phyloP scores from a whole-genome alignment of 2,113 vertebrate genomes.

The Leptobrachium ailaonicum region DNA sequence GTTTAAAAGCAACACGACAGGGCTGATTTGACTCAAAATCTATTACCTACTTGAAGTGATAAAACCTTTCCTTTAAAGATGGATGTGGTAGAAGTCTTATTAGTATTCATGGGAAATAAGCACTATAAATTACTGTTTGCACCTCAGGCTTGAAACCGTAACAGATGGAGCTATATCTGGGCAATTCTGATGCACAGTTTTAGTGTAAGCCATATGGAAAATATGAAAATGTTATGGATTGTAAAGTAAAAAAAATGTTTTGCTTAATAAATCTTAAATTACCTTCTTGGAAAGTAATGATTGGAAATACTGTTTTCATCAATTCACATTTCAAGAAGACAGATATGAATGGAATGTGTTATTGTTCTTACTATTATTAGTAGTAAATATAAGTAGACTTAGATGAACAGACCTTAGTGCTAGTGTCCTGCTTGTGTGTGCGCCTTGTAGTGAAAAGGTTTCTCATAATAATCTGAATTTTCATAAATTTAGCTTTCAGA shows the following conservation, averaged over 20 bases:
- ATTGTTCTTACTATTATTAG: too few species aligned
- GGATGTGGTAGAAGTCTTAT: conserved; percentile 32
- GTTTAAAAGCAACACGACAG: conserved; percentile 25
- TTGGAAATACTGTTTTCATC: conserved; percentile 14
- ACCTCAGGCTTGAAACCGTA: conserved; percentile 36
- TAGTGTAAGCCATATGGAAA: conserved; percentile 43
- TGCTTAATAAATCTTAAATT: conserved; percentile 48
- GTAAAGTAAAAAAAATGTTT: conserved; percentile 36
- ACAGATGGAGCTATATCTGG: conserved; percentile 40
- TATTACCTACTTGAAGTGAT: conserved; percentile 33
- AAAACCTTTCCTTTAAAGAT: conserved; percentile 27
- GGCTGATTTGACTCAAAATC: conserved; percentile 36
- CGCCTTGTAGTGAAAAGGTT: too few species aligned
- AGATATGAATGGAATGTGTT: not conserved
- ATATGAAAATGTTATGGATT: conserved; percentile 45
- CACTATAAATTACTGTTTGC: conserved; percentile 44
- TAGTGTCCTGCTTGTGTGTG: too few species aligned
- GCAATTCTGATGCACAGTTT: conserved; percentile 30
- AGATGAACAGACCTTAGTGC: too few species aligned
- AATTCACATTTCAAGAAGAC: conserved; percentile 3
- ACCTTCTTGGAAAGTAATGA: conserved; percentile 37
- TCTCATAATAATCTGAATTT: too few species aligned
- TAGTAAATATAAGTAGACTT: too few species aligned
- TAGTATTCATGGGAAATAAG: conserved; percentile 42
- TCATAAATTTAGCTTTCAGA: too few species aligned